A percentile compares a stretch with the other conserved stretches of the same genome.
These are phyloP conservation scores for Nannobrachium achirus DNA, from an alignment of 2,113 vertebrate genomes.

Conservation along the genomic window DNA sequence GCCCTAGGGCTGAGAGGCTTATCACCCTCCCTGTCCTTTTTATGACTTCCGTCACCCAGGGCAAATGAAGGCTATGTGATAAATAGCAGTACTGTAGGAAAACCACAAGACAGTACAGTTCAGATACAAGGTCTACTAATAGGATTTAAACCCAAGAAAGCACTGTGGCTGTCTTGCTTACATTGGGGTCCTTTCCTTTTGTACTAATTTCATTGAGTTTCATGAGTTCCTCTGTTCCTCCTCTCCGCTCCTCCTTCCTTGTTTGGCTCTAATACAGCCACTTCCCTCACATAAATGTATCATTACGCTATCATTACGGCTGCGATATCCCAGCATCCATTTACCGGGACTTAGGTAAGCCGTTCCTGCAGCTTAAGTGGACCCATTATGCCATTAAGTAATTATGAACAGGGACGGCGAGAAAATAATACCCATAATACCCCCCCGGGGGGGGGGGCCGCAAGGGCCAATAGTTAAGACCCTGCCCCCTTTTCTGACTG, in stretches of 20 bases:
- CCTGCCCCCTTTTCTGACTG: conserved; percentile 45
- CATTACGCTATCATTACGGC: conserved; percentile 70
- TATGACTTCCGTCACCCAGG: too few relatives aligned
- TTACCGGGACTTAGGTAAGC: conserved; percentile 68
- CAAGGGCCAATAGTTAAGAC: conserved; percentile 56
- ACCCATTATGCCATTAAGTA: conserved; percentile 81
- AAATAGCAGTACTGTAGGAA: too few relatives aligned
- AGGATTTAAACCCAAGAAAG: too few relatives aligned
- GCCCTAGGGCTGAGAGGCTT: neutral
- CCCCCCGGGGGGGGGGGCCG: conserved; percentile 40
- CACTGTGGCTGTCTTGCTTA: too few relatives aligned
- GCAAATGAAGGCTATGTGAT: too few relatives aligned
- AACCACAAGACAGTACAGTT: too few relatives aligned
- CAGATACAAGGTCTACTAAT: too few relatives aligned
- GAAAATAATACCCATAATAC: conserved; percentile 75
- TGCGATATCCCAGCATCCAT: conserved; percentile 61
- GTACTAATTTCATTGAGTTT: too few relatives aligned
- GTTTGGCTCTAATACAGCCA: conserved; percentile 67
- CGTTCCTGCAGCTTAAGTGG: conserved; percentile 70
- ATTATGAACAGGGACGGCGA: conserved; percentile 69
- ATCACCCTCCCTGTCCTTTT: too few relatives aligned
- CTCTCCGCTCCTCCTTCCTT: conserved; percentile 55
- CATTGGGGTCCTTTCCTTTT: too few relatives aligned
- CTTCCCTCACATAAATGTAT: conserved; percentile 70
- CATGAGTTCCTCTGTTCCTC: conserved; percentile 26